Base-by-base conservation (phyloP, 30 jellyfish, hydroid and myxozoan species). In the Rhopilema esculentum region DNA sequence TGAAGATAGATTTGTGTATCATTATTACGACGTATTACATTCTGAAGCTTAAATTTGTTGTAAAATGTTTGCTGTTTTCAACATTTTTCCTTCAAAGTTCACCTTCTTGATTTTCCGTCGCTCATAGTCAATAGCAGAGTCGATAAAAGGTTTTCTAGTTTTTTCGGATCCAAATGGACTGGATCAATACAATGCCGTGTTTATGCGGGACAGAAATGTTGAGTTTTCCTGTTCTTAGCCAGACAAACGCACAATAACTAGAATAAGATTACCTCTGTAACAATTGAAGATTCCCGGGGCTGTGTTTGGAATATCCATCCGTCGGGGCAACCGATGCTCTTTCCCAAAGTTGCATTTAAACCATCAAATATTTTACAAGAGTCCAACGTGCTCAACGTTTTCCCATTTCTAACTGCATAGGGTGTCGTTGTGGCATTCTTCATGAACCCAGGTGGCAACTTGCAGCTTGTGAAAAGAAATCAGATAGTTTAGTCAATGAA, bases 301-400 rank as follows among this genome's bases (percentile, higher is more conserved):
- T 78, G 82, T 22, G 91, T 57, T 30, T 74, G 78, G 77, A 92
- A 92, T 32, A 69, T 33, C 98, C 98, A 92, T 72, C 98, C 98
- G 53, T 92, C 88, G 6, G 97, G 97, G 72, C 98, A 92, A 26
- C 67, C 88, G 20, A 87, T 67, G 16, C 81, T 53, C 27, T 40
- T 66, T 16, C 96, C 92, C 77, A 31, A 62, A 4, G 90, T 69
- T 17, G 95, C 63, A 51, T 91, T 91, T 77, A 81, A 92, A 6
- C 66, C 83, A 28, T 76, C 67, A 33, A 48, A 92, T 23, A 82
- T 79, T 71, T 57, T 57, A 71, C 98, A 92, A 16, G 85, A 64
- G 79, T 80, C 89, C 33, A 48, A 83, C n/a, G 75, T 61, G 49
- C 82, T 75, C 50, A 85, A 75, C 4, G 69, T 61, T 61, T 85